Evolutionary conservation across 1,140 invertebrate species (phyloP).

Genomic region (Octopus bimaculoides): DNA sequence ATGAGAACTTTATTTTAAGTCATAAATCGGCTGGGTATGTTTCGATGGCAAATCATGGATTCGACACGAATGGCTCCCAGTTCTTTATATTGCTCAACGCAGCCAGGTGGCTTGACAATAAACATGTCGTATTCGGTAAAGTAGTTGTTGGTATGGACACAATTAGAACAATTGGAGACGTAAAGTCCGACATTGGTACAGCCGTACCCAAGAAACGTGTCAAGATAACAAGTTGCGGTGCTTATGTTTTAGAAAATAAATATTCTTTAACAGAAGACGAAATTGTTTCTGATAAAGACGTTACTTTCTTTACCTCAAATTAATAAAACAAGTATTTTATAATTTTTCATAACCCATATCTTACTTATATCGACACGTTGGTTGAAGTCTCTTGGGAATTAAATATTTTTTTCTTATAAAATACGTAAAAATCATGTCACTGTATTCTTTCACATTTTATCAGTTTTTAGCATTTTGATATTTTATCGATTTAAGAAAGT

Average conservation of each 20-base stretch:
- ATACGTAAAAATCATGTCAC: neutral
- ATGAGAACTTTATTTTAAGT: constrained; percentile 49
- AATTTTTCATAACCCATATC: too few species aligned
- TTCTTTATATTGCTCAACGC: constrained; percentile 80
- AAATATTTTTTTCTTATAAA: neutral
- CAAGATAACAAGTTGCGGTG: constrained; percentile 36
- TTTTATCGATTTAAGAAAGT: neutral
- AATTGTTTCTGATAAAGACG: constrained; percentile 22
- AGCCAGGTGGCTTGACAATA: constrained; percentile 86
- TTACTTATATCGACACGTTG: too few species aligned
- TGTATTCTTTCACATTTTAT: neutral
- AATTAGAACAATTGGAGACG: constrained; percentile 34
- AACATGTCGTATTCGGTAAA: constrained; percentile 93
- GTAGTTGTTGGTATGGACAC: constrained; percentile 59
- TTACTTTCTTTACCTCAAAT: neutral
- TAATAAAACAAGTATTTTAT: too few species aligned
- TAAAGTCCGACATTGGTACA: constrained; percentile 19
- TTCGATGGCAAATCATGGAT: constrained; percentile 53
- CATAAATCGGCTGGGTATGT: constrained; percentile 45
- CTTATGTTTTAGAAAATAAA: constrained; percentile 34
- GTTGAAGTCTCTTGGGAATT: too few species aligned
- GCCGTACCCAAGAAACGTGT: constrained; percentile 36
- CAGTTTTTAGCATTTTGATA: neutral
- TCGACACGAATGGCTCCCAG: constrained; percentile 55
- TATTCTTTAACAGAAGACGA: constrained; percentile 36